Base-by-base conservation (phyloP, 2,888 invertebrate genomes). In the Chloroclystis v-ata region DNA sequence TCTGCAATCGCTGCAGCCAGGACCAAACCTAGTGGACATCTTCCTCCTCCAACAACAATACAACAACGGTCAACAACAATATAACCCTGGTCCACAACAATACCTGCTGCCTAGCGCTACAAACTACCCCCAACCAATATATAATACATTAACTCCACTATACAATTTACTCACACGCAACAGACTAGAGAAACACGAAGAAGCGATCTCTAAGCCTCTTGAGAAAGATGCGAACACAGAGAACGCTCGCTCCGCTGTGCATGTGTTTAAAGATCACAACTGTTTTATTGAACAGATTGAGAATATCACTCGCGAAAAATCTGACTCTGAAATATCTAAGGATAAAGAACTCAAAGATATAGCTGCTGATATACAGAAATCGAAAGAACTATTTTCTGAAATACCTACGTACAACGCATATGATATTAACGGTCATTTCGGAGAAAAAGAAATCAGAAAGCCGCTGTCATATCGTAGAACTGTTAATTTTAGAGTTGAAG, bases 231-330 rank as follows among this genome's bases (percentile, higher is more conserved):
- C 60, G 35, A 49, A 50, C 12, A 57, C 56, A 29, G 75, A 78
- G 63, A 64, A 67, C 41, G 51, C 57, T 16, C 61, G 67, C 26
- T 70, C 75, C 24, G 65, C 84, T 16, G 69, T 85, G 1, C 76
- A 75, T 66, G 80, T 87, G 1, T 86, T 85, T 44, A 85, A 82
- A 65, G 68, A 84, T 52, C 75, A 76, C 28, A 83, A 84, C 43
- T 86, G 86, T 51, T 45, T 44, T 24, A 61, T 70, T 24, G 67
- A 77, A 11, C 64, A 68, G 8, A 46, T 47, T 13, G 10, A 35
- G 11, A 35, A 35, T 35, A 10, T 35, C 16, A 20, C 11, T 35
- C 16, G 20, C 10, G 35, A 35, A 20, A 8, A 16, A 6, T 7
- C 16, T 20, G 35, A 24, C 7, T 35, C 35, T 11, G 20, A 35